Evolutionary conservation across 2,113 vertebrate genomes (phyloP).

Genomic region (Mungos mungo): DNA sequence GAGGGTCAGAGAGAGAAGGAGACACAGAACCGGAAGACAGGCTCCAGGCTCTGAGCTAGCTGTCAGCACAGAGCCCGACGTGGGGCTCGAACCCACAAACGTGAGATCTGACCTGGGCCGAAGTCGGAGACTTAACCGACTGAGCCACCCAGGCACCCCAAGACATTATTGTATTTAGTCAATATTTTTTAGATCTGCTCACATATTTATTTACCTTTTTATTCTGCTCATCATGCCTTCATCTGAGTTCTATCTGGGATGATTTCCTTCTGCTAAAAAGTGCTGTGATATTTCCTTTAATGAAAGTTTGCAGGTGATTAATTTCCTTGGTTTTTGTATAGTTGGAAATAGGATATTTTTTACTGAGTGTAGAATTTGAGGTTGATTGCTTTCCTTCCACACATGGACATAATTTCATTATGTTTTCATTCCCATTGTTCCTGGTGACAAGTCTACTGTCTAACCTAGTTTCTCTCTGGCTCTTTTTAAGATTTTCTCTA

Average conservation of each 20-base stretch:
- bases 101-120: too few species aligned
- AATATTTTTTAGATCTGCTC: neutral
- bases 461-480: neutral
- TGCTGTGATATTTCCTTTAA: neutral
- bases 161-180: neutral
- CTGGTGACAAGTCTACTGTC: neutral
- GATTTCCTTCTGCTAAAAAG: neutral
- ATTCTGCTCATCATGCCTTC: neutral
- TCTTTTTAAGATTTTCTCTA: neutral
- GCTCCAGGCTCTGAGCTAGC: too few species aligned
- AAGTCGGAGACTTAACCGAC: too few species aligned
- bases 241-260: neutral
- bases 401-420: neutral
- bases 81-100: too few species aligned
- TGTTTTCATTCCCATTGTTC: neutral
- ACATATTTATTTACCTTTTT: neutral
- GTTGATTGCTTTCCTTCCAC: neutral
- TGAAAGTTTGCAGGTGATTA: neutral
- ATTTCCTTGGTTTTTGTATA: neutral
- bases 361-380: neutral
- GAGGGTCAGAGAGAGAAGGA: too few species aligned
- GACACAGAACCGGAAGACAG: too few species aligned
- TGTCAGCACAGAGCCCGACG: too few species aligned
- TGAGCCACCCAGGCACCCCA: too few species aligned
- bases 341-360: neutral